Conservation (phyloP, 1,140 invertebrate genomes). For the Atta colombica region DNA sequence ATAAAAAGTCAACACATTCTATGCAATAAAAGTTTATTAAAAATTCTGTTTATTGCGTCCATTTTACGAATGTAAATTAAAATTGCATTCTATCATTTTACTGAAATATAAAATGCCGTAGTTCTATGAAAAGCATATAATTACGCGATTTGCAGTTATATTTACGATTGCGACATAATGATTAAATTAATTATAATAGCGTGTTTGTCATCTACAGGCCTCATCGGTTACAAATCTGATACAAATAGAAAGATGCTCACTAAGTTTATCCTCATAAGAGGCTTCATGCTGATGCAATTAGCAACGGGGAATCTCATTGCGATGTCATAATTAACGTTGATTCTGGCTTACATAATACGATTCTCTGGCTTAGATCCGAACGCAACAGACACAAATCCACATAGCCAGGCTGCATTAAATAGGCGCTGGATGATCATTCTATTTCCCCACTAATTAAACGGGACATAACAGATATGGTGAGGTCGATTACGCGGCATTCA, state of each 20-base stretch:
- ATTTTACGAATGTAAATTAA: neutral
- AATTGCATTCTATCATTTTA: neutral
- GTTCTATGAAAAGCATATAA: neutral
- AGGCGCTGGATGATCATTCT: conserved; percentile 46
- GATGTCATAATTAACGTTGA: conserved; percentile 58
- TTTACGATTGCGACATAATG: neutral
- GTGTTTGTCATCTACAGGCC: neutral
- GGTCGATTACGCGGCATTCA: conserved; percentile 32
- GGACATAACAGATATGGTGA: conserved; percentile 16
- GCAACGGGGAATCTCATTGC: conserved; percentile 32
- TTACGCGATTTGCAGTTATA: neutral
- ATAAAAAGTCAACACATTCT: conserved; percentile 4
- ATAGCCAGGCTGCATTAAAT: conserved; percentile 17
- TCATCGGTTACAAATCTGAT: conserved; percentile 26
- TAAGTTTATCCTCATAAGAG: conserved; percentile 30
- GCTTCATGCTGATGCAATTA: conserved; percentile 33
- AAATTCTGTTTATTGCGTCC: neutral
- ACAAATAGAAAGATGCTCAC: conserved; percentile 50
- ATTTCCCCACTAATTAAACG: conserved; percentile 52
- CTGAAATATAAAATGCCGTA: neutral
- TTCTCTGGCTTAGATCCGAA: conserved; percentile 44
- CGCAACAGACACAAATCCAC: conserved; percentile 15
- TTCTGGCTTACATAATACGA: conserved; percentile 46
- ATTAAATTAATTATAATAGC: conserved; percentile 17
- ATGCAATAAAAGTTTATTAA: neutral